Base-by-base conservation (phyloP, 2,888 invertebrate species). In the Ernsta delagoae region DNA sequence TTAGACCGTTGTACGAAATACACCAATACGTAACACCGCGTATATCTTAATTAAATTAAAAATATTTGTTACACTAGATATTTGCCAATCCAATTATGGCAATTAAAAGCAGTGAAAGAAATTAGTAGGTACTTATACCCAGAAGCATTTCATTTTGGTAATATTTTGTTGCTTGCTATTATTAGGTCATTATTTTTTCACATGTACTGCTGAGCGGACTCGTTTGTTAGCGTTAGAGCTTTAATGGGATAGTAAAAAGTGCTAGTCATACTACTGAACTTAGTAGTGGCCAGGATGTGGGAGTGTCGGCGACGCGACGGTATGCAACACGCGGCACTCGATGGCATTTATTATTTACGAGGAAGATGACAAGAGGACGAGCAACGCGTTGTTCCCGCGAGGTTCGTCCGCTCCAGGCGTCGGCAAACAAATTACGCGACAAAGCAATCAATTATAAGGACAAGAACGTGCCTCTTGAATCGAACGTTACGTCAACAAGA, bases 401-500 rank as follows among this genome's bases (percentile, higher is more conserved):
- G 91, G 82, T 84, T 83, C 75, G 79, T 80, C 78, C 83, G 84
- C 77, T 78, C 80, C 72, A 75, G 80, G 76, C 84, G 85, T 83
- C 83, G 82, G 82, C 91, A 92, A 93, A 93, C 92, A 93, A 93
- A 93, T 93, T 93, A 92, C 87, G 87, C 88, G 90, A 92, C 93
- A 92, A 92, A 92, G 92, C 92, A 92, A 93, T 92, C 92, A 93
- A 93, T 92, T 93, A 91, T 85, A 88, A 90, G 88, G 88, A 90
- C 89, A 88, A 87, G 87, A 86, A 77, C 87, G 86, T 79, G 85
- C 84, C 87, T 84, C 90, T 92, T 83, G 82, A 91, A 88, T 87
- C 85, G 89, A 92, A 91, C 87, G 90, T 84, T 92, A 78, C 87
- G 92, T 92, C 92, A 93, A 93, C 90, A 93, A 89, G 84, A 90